Evolutionary conservation across 2,113 vertebrate genomes (phyloP), one percentile per base, ranked within the genome.

Genomic region (Aix galericulata): DNA sequence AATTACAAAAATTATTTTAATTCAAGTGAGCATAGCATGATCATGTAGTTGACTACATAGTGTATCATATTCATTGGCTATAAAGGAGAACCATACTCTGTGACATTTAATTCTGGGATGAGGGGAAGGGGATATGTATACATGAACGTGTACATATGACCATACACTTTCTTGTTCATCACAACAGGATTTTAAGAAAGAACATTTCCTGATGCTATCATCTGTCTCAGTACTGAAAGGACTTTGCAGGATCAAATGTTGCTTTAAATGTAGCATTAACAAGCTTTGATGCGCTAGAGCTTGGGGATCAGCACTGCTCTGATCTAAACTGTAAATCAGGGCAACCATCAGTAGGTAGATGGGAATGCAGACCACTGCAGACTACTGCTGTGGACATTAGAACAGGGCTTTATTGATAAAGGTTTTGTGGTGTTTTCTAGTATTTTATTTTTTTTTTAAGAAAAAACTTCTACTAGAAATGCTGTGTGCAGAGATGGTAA

Each of bases 401-500:
- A 72, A 53, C 17, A 52, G 83, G 80, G 64, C 81, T 38, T 91
- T 76, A 58, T 53, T 38, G 23, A 36, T 75, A 73, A 62, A 67
- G 88, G 83, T 66, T 91, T 94, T 91, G 74, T 84, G 87, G 29
- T 75, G 46, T 26, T 13, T 36, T 69, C 88, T 72, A 3, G 46
- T 48, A 48, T 48, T 83, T 93, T 5, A 91, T 5, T 6, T 78
- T 87, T 26, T 32, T 17, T 38, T 16, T 81, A 91, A 69, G 60
- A 75, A 88, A 79, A 86, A 77, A 15, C 42, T 69, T 72, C 67
- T 75, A 79, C 89, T 74, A 44, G 75, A 78, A 83, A 29, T 31
- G 23, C 74, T 82, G 82, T 64, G 86, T 34, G 11, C 92, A 62
- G 76, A 77, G 84, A 50, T 87, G 88, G 86, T 97, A 92, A 97